Evolutionary conservation across 2,797 vertebrate species (phyloP), one percentile per base, ranked within the genome.

Genomic region (Helostoma temminkii): DNA sequence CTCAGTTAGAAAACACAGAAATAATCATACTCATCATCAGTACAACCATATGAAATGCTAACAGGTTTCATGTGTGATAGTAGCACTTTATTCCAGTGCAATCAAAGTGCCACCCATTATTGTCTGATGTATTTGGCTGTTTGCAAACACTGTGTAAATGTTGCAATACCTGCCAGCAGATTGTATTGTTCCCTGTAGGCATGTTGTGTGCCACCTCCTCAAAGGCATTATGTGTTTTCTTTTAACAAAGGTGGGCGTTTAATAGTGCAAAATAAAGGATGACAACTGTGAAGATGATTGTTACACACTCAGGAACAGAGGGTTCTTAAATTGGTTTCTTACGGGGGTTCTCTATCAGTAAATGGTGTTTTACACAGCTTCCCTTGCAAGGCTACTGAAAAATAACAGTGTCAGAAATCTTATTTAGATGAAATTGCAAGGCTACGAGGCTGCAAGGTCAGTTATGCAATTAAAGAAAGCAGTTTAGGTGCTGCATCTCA

Each of bases 361-460:
- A 82, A 69, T 74, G 8, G 62, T 79, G 70, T 71, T 74, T 80
- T 67, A 32, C 52, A 28, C 47, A 55, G 32, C 24, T 47, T 72
- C 11, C 46, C 6, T 36, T 18, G n/a, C 18, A 24, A 47, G 9
- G 8, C 52, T 53, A 3, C 49, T 42, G 24, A 55, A 71, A 28
- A 85, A 78, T 60, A 49, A 81, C 41, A 52, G 48, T 37, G 58
- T 78, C 59, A 71, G 24, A 78, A 68, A 60, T 72, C 24, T 21
- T 47, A 39, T 80, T 81, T 72, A 65, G 63, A 74, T 82, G 45
- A 80, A 82, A 74, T 32, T 58, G 67, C 65, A 78, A 83, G 59
- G 37, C 56, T 43, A n/a, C 15, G 0, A 7, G 47, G 26, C 49
- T 48, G 34, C 74, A 79, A 86, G 81, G 72, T 83, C 79, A 79